Conservation (phyloP, 2,888 invertebrate species). For the Drosophila borborema region DNA sequence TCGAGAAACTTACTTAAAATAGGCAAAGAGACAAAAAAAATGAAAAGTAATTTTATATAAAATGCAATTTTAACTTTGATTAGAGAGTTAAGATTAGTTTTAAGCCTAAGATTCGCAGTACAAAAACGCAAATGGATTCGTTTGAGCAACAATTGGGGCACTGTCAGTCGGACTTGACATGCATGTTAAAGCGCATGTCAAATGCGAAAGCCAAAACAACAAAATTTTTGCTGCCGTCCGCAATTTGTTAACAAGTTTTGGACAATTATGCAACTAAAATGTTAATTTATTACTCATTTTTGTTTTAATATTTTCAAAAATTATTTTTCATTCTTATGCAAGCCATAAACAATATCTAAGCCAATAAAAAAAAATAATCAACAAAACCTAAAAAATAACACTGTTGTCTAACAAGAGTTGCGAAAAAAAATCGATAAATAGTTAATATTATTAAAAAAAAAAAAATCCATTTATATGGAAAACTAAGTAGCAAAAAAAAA, state of each 20-base stretch:
- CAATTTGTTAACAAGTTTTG: conserved; percentile 56
- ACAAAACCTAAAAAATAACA: not conserved
- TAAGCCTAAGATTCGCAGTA: conserved; percentile 64
- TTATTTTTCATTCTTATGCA: not conserved
- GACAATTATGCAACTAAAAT: not conserved
- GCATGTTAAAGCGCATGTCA: conserved; percentile 4
- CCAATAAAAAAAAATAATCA: not conserved
- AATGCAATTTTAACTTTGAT: conserved; percentile 32
- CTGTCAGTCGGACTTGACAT: conserved; percentile 3
- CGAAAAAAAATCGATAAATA: conserved; percentile 29
- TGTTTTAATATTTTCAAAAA: not conserved
- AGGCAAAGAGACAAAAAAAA: not conserved
- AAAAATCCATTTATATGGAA: conserved; percentile 22
- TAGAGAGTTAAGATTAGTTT: conserved; percentile 45
- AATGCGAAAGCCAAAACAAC: conserved; percentile 4
- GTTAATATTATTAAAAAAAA: conserved; percentile 7
- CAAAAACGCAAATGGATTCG: conserved; percentile 53
- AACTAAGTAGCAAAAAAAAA: conserved; percentile 50
- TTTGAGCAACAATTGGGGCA: conserved; percentile 23
- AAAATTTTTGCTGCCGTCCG: conserved; percentile 74
- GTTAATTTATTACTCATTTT: not conserved
- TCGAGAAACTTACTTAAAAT: not conserved
- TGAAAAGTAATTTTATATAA: not conserved
- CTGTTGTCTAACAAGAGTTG: conserved; percentile 54
- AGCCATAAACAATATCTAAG: conserved; percentile 37